Percentiles rank a stretch among this genome's conserved stretches.
These are phyloP conservation scores for pig (Sus scrofa) DNA, from an alignment of 2,113 vertebrate genomes.

Conservation along the genomic window T2T-Sscrofa CM000826.6:112673001-112673500, in stretches of 20 bases:
- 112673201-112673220: background rate
- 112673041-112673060: background rate
- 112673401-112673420: background rate
- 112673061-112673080: background rate
- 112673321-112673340: background rate
- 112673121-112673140: background rate
- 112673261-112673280: background rate
- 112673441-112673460: background rate
- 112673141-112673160: background rate
- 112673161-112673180: background rate
- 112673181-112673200: background rate
- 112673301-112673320: background rate
- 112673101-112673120: background rate
- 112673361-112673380: background rate
- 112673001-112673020: background rate
- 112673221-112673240: background rate
- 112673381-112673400: background rate
- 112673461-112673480: background rate
- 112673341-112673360: background rate
- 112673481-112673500: background rate
- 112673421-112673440: background rate
- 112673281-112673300: background rate
- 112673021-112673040: background rate
- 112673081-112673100: slow-evolving; percentile 42
- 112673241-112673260: background rate